Evolutionary conservation across 2,113 vertebrate species (phyloP).

Genomic region (Xiphophorus hellerii): DNA sequence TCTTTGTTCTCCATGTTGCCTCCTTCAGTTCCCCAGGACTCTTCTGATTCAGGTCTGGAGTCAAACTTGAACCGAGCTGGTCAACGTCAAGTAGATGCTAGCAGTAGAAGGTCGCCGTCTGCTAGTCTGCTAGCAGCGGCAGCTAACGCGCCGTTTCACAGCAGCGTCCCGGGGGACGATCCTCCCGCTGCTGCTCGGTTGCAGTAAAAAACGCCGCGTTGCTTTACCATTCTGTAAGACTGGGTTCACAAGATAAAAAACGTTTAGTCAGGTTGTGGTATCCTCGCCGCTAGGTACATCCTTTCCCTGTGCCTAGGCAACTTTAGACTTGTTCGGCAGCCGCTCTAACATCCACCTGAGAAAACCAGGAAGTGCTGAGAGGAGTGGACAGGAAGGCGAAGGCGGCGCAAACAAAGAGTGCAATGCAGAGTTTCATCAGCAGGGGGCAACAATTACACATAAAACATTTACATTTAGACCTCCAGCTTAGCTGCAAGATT

Average conservation of each 20-base stretch:
- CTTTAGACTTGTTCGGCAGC: conserved; percentile 41
- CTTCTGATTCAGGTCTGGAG: background rate
- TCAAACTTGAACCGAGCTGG: conserved; percentile 16
- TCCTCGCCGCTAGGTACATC: conserved; percentile 36
- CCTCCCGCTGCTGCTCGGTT: conserved; percentile 11
- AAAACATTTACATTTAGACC: background rate
- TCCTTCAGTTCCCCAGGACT: background rate
- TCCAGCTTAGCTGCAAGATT: background rate
- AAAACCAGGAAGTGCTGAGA: conserved; percentile 56
- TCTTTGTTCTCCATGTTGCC: conserved; percentile 81
- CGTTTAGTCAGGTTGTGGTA: background rate
- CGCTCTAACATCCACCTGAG: conserved; percentile 33
- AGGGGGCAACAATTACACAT: conserved; percentile 10
- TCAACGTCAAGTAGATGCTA: conserved; percentile 19
- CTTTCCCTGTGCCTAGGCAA: conserved; percentile 23
- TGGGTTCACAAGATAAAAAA: accelerated
- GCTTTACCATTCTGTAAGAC: background rate
- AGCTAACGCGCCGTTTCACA: conserved; percentile 27
- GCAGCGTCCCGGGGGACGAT: conserved; percentile 10
- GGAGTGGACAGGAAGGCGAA: conserved; percentile 34
- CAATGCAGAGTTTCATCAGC: accelerated
- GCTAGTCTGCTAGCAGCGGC: conserved; percentile 35
- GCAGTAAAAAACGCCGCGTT: conserved; percentile 1
- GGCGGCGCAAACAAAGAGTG: conserved; percentile 59
- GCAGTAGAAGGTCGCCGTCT: background rate